Percentiles rank a stretch among this genome's conserved stretches.
These are phyloP conservation scores for Drosophila aldrichi DNA, from an alignment of 2,888 invertebrate species.

Conservation along the genomic window DNA sequence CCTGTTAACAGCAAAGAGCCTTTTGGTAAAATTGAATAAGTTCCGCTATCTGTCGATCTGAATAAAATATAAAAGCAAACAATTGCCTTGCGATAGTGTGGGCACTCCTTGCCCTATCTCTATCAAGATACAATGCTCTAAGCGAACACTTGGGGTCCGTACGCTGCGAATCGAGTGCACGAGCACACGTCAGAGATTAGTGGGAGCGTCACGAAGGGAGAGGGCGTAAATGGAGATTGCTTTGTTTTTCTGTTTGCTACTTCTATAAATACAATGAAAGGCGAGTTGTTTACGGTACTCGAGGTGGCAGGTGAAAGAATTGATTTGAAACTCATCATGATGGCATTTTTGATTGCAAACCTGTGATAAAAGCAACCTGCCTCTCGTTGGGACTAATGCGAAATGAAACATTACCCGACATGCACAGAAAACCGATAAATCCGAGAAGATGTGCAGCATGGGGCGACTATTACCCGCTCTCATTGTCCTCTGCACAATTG, in stretches of 20 bases:
- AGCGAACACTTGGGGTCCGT: conserved; percentile 34
- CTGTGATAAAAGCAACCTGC: conserved; percentile 4
- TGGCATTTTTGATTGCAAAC: conserved; percentile 21
- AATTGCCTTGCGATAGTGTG: conserved; percentile 6
- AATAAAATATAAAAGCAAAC: conserved; percentile 20
- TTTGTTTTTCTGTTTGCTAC: conserved; percentile 8
- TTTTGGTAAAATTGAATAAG: conserved; percentile 69
- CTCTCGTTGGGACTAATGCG: neutral
- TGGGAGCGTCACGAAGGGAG: neutral
- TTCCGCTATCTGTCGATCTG: conserved; percentile 5
- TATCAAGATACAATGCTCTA: conserved; percentile 21
- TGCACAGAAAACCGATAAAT: conserved; percentile 58
- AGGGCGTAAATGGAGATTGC: neutral
- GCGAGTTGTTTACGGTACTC: conserved; percentile 26
- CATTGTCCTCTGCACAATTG: conserved; percentile 35
- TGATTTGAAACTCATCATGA: conserved; percentile 8
- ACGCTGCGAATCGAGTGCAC: conserved; percentile 16
- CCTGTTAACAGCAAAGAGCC: conserved; percentile 78
- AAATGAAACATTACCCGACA: neutral
- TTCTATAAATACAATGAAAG: conserved; percentile 22
- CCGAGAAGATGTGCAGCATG: conserved; percentile 13
- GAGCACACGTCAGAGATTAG: conserved; percentile 48
- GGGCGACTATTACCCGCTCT: conserved; percentile 34
- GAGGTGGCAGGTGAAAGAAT: conserved; percentile 25
- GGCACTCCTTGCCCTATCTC: conserved; percentile 27